Evolutionary conservation across 2,888 invertebrate species (phyloP).

Genomic region (Neoitamus cyanurus): DNA sequence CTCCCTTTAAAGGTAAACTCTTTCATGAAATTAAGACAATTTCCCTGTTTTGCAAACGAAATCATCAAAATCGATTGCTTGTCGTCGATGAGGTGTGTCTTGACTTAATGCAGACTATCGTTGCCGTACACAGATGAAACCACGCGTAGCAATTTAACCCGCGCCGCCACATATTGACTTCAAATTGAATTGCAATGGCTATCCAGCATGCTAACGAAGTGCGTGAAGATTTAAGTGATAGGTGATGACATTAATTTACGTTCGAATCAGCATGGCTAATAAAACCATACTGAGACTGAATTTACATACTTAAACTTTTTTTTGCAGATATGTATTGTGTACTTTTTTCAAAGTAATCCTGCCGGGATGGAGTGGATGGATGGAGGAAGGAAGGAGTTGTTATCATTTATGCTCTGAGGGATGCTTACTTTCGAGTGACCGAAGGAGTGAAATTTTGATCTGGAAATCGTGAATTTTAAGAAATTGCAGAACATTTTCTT

Average conservation of each 20-base stretch:
- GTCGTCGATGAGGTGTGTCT: not conserved
- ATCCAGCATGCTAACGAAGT: not conserved
- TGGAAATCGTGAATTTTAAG: no score
- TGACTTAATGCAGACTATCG: not conserved
- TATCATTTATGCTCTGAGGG: no score
- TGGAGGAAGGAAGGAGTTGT: no score
- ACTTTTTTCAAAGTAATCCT: no score
- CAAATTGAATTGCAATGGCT: not conserved
- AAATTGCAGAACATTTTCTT: no score
- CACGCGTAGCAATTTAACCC: not conserved
- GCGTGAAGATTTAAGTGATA: not conserved
- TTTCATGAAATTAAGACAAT: not conserved
- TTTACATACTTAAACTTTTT: not conserved
- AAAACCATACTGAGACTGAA: not conserved
- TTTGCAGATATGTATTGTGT: no score
- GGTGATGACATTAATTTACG: not conserved
- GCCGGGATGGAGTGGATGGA: no score
- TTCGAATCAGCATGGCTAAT: not conserved
- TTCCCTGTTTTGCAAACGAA: not conserved
- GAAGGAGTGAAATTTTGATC: no score
- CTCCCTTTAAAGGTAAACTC: not conserved
- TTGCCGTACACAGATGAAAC: not conserved
- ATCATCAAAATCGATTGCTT: not conserved
- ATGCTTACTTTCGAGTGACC: no score
- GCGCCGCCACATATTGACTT: not conserved